A percentile compares a stretch with the other conserved stretches of the same genome.
Conservation (phyloP, 2,888 invertebrate genomes). For the Aradus depressus region DNA sequence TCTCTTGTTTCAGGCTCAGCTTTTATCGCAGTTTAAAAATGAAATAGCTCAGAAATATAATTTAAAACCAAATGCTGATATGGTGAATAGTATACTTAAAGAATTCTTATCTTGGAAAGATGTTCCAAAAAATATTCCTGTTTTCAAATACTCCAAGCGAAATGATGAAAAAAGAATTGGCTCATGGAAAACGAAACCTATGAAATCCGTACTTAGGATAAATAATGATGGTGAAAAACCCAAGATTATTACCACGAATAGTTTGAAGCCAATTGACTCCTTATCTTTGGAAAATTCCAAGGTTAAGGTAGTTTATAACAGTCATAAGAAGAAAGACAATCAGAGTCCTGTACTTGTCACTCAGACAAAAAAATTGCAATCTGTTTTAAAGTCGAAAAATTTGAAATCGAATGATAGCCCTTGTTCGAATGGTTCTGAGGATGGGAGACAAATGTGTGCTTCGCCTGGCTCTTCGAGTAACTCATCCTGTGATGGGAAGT, state of each 20-base stretch:
- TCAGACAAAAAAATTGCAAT: slow-evolving; percentile 12
- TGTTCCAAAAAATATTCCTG: slow-evolving; percentile 12
- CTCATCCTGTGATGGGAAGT: slow-evolving; percentile 4
- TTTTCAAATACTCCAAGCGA: slow-evolving; percentile 6
- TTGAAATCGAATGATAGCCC: not conserved
- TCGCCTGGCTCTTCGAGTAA: slow-evolving; percentile 5
- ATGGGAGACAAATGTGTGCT: not conserved
- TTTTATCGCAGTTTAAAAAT: slow-evolving; percentile 1
- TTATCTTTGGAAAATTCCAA: slow-evolving; percentile 8
- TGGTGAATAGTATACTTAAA: slow-evolving; percentile 4
- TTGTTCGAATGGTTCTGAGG: not conserved
- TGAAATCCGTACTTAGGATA: slow-evolving; percentile 14
- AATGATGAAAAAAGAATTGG: slow-evolving; percentile 8
- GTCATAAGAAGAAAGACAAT: slow-evolving; percentile 11
- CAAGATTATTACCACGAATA: slow-evolving; percentile 1
- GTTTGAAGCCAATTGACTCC: slow-evolving; percentile 1
- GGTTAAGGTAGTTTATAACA: slow-evolving; percentile 15
- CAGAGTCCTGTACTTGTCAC: not conserved
- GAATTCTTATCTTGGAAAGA: slow-evolving; percentile 8
- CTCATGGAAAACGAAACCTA: slow-evolving; percentile 10
- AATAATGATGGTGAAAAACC: slow-evolving; percentile 7
- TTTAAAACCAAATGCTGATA: not conserved
- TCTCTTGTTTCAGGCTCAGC: slow-evolving; percentile 7
- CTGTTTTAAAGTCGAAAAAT: slow-evolving; percentile 12
- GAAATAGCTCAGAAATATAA: slow-evolving; percentile 15